These are phyloP conservation scores for Cercopithecus mona DNA, from an alignment of 2,113 vertebrate species.

Conservation along the genomic window DNA sequence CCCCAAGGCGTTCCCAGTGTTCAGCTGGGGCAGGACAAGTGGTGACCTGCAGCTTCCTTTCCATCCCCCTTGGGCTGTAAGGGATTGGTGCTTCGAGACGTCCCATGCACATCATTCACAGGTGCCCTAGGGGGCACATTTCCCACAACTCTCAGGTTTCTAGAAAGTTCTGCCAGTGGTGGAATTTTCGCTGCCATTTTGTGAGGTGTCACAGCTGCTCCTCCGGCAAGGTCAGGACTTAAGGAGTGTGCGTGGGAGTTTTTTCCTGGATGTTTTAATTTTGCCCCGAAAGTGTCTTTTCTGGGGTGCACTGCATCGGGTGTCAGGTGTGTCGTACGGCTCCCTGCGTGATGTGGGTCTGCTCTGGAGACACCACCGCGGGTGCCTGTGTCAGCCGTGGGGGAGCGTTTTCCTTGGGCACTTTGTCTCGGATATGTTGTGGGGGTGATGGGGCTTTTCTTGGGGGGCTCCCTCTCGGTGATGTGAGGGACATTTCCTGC, in stretches of 20 bases:
- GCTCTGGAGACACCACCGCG: no score
- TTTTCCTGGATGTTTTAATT: background rate
- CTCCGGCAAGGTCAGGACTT: background rate
- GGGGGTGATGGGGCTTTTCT: no score
- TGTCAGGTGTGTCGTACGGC: background rate
- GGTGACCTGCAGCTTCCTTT: background rate
- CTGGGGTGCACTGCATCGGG: background rate
- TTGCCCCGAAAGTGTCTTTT: background rate
- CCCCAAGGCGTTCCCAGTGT: background rate
- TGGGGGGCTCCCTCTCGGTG: no score
- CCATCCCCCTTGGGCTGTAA: no score
- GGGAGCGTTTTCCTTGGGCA: background rate
- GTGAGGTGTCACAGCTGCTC: no score
- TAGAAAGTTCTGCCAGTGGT: background rate
- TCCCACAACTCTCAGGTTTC: background rate
- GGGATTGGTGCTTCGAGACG: background rate
- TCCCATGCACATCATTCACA: background rate
- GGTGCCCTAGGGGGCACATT: background rate
- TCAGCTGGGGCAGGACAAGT: no score
- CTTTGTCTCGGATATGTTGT: background rate
- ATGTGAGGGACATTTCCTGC: background rate
- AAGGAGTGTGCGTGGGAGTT: background rate
- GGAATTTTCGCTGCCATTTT: background rate
- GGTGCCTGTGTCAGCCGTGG: background rate
- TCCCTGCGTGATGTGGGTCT: rapidly evolving